Percentiles rank a stretch among this genome's conserved stretches.
Evolutionary conservation across 2,797 vertebrate genomes (phyloP).

Genomic region (Carapus acus): DNA sequence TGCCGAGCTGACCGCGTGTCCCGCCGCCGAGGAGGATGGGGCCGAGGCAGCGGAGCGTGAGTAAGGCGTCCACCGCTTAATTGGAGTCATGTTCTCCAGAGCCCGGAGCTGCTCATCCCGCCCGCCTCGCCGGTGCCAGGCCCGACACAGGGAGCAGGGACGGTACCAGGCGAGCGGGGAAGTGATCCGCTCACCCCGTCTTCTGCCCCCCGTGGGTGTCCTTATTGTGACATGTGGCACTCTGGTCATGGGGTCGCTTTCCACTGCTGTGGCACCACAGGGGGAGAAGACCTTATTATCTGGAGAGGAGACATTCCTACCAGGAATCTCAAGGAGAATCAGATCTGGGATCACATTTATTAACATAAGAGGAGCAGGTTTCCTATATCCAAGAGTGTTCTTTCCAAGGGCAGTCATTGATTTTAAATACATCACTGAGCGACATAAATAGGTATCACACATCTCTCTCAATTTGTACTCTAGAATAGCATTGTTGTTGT

Average conservation of each 20-base stretch:
- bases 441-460: too few relatives aligned
- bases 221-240: constrained; percentile 61
- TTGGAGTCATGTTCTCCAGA: constrained; percentile 71
- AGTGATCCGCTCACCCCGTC: constrained; percentile 56
- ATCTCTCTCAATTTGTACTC: too few relatives aligned
- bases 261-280: constrained; percentile 57
- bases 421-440: too few relatives aligned
- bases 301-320: constrained; percentile 53
- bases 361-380: constrained; percentile 51
- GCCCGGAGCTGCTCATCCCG: constrained; percentile 56
- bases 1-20: constrained; percentile 39
- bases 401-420: constrained; percentile 34
- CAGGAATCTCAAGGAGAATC: constrained; percentile 52
- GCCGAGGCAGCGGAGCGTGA: constrained; percentile 54
- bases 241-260: constrained; percentile 61
- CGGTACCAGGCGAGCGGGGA: constrained; percentile 54
- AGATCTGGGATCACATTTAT: constrained; percentile 58
- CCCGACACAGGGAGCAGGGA: constrained; percentile 52
- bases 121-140: constrained; percentile 41
- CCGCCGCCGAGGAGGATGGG: constrained; percentile 45
- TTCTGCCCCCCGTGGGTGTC: constrained; percentile 56
- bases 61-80: constrained; percentile 63
- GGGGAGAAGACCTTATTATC: constrained; percentile 61
- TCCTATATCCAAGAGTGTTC: constrained; percentile 52
- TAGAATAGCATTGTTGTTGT: too few relatives aligned